These are phyloP conservation scores for Meandrina meandrites DNA, from an alignment of 92 coral and sea anemone species.

Conservation along the genomic window DNA sequence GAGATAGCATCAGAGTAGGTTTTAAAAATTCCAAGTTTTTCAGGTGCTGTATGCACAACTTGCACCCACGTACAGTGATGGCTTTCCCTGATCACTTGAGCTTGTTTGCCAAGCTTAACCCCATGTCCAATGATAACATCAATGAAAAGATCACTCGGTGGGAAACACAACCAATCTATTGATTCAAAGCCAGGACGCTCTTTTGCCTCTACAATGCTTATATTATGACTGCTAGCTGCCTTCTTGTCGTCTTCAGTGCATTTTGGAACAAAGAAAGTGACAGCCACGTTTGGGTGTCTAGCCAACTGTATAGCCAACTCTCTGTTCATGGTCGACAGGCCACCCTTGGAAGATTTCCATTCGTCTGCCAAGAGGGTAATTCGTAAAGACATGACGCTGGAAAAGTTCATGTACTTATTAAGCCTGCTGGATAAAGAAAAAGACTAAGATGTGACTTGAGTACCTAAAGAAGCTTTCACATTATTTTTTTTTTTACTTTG, in stretches of 20 bases:
- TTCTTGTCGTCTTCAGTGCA: conserved; percentile 8
- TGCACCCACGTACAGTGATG: neutral
- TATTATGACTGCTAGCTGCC: neutral
- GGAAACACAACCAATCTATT: neutral
- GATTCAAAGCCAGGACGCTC: conserved; percentile 10
- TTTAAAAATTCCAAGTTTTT: conserved; percentile 18
- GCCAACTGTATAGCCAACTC: conserved; percentile 17
- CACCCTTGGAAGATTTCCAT: conserved; percentile 27
- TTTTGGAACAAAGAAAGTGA: conserved; percentile 9
- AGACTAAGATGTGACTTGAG: neutral
- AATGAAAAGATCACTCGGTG: conserved; percentile 3
- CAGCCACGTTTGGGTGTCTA: neutral
- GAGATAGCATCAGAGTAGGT: neutral
- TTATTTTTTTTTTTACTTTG: too few species aligned
- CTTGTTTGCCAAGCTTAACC: conserved; percentile 22
- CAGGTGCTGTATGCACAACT: conserved; percentile 12
- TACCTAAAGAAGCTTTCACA: too few species aligned
- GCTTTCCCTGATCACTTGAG: neutral
- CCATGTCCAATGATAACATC: conserved; percentile 15
- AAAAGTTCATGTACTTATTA: neutral
- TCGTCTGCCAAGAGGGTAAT: conserved; percentile 26
- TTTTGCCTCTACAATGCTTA: conserved; percentile 3
- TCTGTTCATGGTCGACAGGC: conserved; percentile 21
- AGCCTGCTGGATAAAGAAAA: neutral
- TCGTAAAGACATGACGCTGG: neutral